Conservation (phyloP, 2,113 vertebrate genomes). For the Oreochromis spilurus region DNA sequence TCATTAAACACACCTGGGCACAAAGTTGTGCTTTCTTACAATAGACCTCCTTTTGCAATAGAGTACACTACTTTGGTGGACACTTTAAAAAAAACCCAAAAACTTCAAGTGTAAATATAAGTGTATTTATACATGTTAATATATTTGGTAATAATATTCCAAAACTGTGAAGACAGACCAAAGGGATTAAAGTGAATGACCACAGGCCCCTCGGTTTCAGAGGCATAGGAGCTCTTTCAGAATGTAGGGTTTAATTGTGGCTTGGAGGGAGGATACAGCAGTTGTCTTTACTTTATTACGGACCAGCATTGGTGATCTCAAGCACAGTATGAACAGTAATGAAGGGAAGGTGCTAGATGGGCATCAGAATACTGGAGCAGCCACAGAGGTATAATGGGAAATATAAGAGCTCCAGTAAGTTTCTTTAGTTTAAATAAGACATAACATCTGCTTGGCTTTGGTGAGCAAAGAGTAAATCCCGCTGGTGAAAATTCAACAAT, state of each 20-base stretch:
- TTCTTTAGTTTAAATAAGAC: not conserved
- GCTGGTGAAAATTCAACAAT: not conserved
- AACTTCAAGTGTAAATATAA: not conserved
- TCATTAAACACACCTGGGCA: not conserved
- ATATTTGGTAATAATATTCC: not conserved
- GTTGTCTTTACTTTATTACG: not conserved
- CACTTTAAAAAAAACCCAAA: not conserved
- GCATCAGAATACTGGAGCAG: not conserved
- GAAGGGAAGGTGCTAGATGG: not conserved
- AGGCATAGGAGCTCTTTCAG: not conserved
- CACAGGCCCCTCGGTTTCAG: not conserved
- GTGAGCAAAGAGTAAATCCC: not conserved
- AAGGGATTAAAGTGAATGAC: not conserved
- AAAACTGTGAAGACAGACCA: not conserved
- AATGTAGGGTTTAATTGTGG: not conserved
- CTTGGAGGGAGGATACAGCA: not conserved
- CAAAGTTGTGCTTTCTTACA: not conserved
- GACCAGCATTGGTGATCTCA: not conserved
- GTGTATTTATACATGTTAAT: not conserved
- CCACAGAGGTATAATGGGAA: not conserved
- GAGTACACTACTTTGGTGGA: not conserved
- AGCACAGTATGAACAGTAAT: not conserved
- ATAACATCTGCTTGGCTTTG: not conserved
- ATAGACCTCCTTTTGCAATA: not conserved
- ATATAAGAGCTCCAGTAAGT: not conserved